Base-by-base conservation (phyloP, 2,888 invertebrate genomes). In the Idaea biselata region DNA sequence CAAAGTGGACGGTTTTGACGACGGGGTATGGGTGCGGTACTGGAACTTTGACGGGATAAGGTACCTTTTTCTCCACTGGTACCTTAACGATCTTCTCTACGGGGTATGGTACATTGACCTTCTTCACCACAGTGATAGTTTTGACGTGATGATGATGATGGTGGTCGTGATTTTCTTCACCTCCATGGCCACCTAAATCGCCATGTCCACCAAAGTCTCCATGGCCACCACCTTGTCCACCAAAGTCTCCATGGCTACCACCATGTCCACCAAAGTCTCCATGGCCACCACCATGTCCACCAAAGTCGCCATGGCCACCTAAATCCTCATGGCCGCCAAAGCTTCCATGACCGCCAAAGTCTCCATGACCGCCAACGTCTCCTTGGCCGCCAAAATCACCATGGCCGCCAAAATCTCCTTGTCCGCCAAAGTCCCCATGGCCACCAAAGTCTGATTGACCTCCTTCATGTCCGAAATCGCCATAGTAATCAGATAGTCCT, bases 11-110 rank as follows among this genome's bases (percentile, higher is more conserved):
- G 68, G 95, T 94, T 81, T 95, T 95, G 74, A 94, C 93, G 32
- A 96, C 94, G 32, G 96, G 94, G 83, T 95, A 96, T 0, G 96
- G 95, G 60, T 95, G 94, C 0, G 95, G 94, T 44, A 95, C 94
- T 4, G 87, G 95, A n/a, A 96, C 95, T 79, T 95, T 95, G 4
- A 96, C 94, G 8, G 96, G 95, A 68, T 93, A 93, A 0, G 92
- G 95, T 25, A 96, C 91, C 60, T 93, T 93, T 76, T 96, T 96
- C 67, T 95, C 94, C 11, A 96, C 94, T 0, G 96, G 96, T 60
- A 94, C 93, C 7, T 90, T 95, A 60, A 95, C 91, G 55, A 94
- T 93, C 77, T 95, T 96, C 74, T 95, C 95, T 0, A 96, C 95
- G 44, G 96, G 95, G 78, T 95, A 96, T 0, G 96, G 96, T 25